phyloP scores from a whole-genome alignment of 2,888 invertebrate species.

The Pseudococcus viburni region DNA sequence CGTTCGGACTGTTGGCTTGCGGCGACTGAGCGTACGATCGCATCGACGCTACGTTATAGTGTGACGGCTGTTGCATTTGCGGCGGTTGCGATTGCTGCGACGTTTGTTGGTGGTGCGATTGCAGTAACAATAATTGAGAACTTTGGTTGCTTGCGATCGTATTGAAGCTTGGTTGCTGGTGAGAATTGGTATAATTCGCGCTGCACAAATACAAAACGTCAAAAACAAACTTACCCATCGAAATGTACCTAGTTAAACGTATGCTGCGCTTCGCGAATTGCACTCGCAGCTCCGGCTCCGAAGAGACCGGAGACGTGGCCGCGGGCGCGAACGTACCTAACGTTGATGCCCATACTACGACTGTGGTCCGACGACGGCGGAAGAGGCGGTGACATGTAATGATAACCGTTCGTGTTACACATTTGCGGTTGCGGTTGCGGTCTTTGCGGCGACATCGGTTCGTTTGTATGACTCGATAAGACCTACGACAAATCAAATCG shows the following conservation, averaged over 20 bases:
- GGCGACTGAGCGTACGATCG: constrained; percentile 72
- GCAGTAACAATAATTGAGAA: constrained; percentile 59
- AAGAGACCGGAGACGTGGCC: neutral
- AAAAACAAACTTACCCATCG: too few relatives aligned
- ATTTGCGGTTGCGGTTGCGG: constrained; percentile 51
- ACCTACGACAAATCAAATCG: constrained; percentile 35
- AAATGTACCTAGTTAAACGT: too few relatives aligned
- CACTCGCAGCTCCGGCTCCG: too few relatives aligned
- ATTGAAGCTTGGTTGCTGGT: constrained; percentile 55
- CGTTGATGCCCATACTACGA: constrained; percentile 73
- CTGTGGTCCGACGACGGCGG: constrained; percentile 69
- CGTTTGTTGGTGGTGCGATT: constrained; percentile 67
- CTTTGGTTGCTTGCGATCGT: constrained; percentile 61
- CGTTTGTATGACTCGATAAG: constrained; percentile 47
- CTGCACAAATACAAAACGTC: neutral
- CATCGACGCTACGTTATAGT: constrained; percentile 70
- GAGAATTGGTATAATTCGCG: constrained; percentile 58
- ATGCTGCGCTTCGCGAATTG: too few relatives aligned
- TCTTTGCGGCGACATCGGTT: constrained; percentile 61
- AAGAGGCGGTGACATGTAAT: constrained; percentile 60
- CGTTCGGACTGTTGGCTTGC: constrained; percentile 68
- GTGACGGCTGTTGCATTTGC: constrained; percentile 70
- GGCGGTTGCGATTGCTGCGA: constrained; percentile 71
- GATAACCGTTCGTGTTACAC: constrained; percentile 66
- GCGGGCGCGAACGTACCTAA: constrained; percentile 70